Percentiles rank a stretch among this genome's conserved stretches.
Conservation (phyloP, 2,113 vertebrate species). For the Chaetops frenatus region DNA sequence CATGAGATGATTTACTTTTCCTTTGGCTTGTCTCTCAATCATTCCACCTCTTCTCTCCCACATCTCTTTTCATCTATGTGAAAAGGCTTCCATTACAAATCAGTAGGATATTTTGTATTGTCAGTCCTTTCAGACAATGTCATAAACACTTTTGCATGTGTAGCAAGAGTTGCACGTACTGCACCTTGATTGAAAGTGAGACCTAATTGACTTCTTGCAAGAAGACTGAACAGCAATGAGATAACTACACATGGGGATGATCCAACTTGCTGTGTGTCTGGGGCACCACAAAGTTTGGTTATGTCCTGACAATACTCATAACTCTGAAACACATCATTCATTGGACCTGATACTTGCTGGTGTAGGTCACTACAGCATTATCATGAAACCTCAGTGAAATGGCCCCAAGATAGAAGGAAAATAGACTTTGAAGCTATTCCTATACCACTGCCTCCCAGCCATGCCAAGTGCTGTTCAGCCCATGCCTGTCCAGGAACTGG, state of each 20-base stretch:
- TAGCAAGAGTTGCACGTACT: neutral
- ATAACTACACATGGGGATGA: neutral
- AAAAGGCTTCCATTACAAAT: neutral
- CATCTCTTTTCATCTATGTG: neutral
- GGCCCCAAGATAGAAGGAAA: neutral
- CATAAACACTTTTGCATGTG: neutral
- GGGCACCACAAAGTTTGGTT: neutral
- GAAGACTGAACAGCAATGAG: neutral
- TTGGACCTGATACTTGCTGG: neutral
- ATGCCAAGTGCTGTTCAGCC: neutral
- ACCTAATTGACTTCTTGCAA: neutral
- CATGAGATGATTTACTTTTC: neutral
- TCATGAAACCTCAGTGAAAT: neutral
- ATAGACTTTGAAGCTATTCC: neutral
- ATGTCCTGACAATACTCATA: neutral
- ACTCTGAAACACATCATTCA: neutral
- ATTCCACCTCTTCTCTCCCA: neutral
- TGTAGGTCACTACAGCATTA: neutral
- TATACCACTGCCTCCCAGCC: neutral
- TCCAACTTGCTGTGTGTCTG: neutral
- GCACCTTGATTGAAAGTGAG: neutral
- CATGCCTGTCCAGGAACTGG: neutral
- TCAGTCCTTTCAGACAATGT: neutral
- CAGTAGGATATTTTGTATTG: neutral
- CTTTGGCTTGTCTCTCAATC: neutral